These are phyloP conservation scores for Xenopus tropicalis DNA, from an alignment of 2,113 vertebrate genomes.

Conservation along the genomic window DNA sequence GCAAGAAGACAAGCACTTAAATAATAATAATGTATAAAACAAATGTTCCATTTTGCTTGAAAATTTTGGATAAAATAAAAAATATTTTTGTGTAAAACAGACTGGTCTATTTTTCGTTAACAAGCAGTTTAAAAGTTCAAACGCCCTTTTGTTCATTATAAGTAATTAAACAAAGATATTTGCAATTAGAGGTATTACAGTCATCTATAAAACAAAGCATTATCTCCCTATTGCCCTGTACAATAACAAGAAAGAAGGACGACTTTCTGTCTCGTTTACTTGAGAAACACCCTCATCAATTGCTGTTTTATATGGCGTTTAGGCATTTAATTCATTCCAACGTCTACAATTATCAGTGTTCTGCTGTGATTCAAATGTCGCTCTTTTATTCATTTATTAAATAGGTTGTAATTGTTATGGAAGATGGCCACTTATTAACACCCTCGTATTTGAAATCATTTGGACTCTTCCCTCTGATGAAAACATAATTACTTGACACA, in stretches of 20 bases:
- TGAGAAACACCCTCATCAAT: constrained; percentile 30
- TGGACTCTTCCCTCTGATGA: neutral
- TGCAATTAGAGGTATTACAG: too few species aligned
- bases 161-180: too few species aligned
- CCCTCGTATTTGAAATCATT: neutral
- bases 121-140: too few species aligned
- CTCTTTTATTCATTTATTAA: neutral
- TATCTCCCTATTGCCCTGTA: too few species aligned
- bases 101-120: too few species aligned
- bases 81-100: too few species aligned
- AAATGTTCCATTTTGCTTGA: too few species aligned
- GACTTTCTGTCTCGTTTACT: neutral
- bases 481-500: neutral
- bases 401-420: neutral
- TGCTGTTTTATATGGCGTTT: neutral
- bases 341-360: neutral
- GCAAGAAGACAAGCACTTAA: too few species aligned
- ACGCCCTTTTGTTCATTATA: too few species aligned
- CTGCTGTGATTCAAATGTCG: constrained; percentile 1
- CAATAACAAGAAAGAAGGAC: neutral
- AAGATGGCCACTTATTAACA: neutral
- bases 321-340: constrained; percentile 20
- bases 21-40: too few species aligned
- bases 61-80: too few species aligned
- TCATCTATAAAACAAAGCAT: too few species aligned